Conservation (phyloP, 2,888 invertebrate species). For the Spodoptera picta region DNA sequence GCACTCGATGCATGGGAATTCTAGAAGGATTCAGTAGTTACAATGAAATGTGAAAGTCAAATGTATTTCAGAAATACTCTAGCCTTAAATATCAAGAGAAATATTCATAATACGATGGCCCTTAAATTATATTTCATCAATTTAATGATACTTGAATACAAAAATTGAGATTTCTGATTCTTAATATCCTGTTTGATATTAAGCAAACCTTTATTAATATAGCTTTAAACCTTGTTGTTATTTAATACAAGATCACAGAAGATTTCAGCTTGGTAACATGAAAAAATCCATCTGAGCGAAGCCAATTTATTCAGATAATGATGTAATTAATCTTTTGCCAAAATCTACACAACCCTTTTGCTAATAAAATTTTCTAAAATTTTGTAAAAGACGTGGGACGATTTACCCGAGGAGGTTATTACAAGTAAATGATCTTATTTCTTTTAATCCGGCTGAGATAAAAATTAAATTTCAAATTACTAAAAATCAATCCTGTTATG, state of each 20-base stretch:
- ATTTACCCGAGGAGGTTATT: background rate
- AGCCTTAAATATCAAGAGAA: too few relatives aligned
- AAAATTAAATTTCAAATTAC: too few relatives aligned
- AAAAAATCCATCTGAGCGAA: slow-evolving; percentile 4
- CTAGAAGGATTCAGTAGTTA: too few relatives aligned
- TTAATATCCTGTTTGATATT: background rate
- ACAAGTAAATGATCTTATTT: background rate
- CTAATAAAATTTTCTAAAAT: slow-evolving; percentile 3
- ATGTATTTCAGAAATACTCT: too few relatives aligned
- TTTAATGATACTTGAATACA: background rate
- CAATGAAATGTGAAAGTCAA: too few relatives aligned
- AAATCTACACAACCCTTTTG: slow-evolving; percentile 10
- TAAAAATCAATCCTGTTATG: too few relatives aligned
- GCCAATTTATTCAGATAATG: slow-evolving; percentile 23
- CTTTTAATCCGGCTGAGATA: background rate
- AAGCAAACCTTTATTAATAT: slow-evolving; percentile 6
- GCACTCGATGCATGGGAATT: too few relatives aligned
- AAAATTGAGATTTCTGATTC: background rate
- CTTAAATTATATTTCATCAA: too few relatives aligned
- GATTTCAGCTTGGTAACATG: background rate
- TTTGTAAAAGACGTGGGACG: background rate
- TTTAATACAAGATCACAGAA: slow-evolving; percentile 2
- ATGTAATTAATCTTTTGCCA: slow-evolving; percentile 23
- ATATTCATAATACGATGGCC: too few relatives aligned
- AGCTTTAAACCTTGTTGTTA: background rate